phyloP scores from a whole-genome alignment of 2,797 vertebrate species.

The Neomorphus geoffroyi region DNA sequence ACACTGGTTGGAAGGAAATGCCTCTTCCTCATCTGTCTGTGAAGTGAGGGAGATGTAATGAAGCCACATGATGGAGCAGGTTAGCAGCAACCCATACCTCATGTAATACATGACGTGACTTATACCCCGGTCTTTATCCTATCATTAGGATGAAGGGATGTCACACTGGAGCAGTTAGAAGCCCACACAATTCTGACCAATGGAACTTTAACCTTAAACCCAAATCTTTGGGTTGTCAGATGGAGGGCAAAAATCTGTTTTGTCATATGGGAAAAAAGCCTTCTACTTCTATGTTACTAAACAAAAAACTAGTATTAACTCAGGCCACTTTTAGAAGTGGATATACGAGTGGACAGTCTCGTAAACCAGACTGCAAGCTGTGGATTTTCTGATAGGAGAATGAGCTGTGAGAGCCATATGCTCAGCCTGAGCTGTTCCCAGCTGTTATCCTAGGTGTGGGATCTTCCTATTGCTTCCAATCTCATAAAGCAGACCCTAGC shows the following conservation, averaged over 20 bases:
- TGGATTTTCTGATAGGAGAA: constrained; percentile 4
- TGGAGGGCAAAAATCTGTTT: neutral
- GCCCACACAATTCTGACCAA: neutral
- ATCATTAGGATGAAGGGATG: neutral
- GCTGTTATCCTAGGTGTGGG: neutral
- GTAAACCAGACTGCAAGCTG: neutral
- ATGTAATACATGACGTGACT: neutral
- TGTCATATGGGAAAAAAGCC: constrained; percentile 37
- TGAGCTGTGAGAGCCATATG: neutral
- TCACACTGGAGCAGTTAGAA: neutral
- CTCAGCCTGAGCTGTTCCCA: neutral
- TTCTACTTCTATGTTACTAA: constrained; percentile 10
- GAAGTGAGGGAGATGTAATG: neutral
- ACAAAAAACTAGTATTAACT: neutral
- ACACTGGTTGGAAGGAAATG: neutral
- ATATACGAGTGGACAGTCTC: neutral
- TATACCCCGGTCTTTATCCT: neutral
- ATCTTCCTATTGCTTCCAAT: neutral
- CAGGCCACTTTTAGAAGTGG: neutral
- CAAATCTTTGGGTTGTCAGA: neutral
- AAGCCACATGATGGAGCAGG: neutral
- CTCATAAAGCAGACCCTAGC: neutral
- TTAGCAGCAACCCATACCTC: neutral
- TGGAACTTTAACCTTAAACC: neutral
- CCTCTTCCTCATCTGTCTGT: neutral